Evolutionary conservation across 2,113 vertebrate species (phyloP).

Genomic region (Sapayoa aenigma): DNA sequence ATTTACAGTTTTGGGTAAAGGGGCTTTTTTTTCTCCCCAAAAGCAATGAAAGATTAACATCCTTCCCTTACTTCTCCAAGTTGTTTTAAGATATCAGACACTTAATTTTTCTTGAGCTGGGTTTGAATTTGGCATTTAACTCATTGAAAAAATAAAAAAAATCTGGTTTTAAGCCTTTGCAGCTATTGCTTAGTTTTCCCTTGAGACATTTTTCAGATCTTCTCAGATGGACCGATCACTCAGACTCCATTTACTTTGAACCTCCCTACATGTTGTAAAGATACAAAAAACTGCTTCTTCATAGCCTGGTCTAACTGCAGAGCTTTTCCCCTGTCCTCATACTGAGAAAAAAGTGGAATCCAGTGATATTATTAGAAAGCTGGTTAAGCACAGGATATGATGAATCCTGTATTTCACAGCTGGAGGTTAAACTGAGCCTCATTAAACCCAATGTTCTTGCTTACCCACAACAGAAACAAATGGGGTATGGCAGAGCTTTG

Average conservation of each 20-base stretch:
- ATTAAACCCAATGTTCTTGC: constrained; percentile 51
- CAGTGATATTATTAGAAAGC: constrained; percentile 42
- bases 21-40: too few species aligned
- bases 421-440: constrained; percentile 64
- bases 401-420: constrained; percentile 56
- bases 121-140: neutral
- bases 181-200: neutral
- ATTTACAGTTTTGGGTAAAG: neutral
- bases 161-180: neutral
- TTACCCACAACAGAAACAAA: constrained; percentile 46
- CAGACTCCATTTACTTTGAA: neutral
- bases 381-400: constrained; percentile 53
- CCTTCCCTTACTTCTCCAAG: neutral
- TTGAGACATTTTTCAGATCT: neutral
- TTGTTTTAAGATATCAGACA: neutral
- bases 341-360: neutral
- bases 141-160: neutral
- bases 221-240: neutral
- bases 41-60: neutral
- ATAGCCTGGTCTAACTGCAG: neutral
- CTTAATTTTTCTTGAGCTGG: neutral
- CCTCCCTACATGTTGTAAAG: neutral
- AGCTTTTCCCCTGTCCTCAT: neutral
- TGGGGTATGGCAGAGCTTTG: constrained; percentile 24
- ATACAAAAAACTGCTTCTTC: neutral